Percentiles rank a stretch among this genome's conserved stretches.
These are phyloP conservation scores for Laticauda colubrina DNA, from an alignment of 2,113 vertebrate genomes.

Conservation along the genomic window DNA sequence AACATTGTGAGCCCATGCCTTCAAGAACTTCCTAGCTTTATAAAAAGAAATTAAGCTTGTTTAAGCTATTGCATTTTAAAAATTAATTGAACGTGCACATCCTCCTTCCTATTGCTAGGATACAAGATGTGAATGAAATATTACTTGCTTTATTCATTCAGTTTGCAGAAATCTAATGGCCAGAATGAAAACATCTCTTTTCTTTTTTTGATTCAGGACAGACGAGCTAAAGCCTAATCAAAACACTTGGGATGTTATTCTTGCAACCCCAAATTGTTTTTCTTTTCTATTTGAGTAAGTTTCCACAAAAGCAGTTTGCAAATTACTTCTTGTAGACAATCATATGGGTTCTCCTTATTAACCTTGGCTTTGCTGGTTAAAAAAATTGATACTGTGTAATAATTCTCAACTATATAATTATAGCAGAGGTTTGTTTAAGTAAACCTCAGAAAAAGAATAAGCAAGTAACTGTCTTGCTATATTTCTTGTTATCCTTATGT, in stretches of 20 bases:
- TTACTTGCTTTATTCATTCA: neutral
- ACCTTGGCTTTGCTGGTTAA: neutral
- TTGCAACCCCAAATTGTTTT: neutral
- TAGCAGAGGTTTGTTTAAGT: neutral
- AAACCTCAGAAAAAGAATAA: neutral
- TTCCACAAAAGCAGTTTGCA: neutral
- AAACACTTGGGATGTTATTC: neutral
- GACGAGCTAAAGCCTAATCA: neutral
- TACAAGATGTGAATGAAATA: neutral
- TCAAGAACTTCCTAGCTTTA: conserved; percentile 19
- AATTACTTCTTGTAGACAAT: neutral
- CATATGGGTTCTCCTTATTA: neutral
- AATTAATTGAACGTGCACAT: neutral
- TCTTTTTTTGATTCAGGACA: neutral
- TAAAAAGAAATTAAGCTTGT: neutral
- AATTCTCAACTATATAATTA: neutral
- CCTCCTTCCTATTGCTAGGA: conserved; percentile 29
- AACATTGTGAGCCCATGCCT: conserved; percentile 1
- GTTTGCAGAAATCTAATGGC: conserved; percentile 10
- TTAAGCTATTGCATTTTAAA: conserved; percentile 42
- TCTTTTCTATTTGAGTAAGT: neutral
- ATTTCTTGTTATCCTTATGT: neutral
- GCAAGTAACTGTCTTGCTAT: neutral
- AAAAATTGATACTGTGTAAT: neutral
- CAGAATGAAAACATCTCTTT: conserved; percentile 12